These are phyloP conservation scores for Minunthozetes semirufus DNA, from an alignment of 2,888 invertebrate species.

Conservation along the genomic window DNA sequence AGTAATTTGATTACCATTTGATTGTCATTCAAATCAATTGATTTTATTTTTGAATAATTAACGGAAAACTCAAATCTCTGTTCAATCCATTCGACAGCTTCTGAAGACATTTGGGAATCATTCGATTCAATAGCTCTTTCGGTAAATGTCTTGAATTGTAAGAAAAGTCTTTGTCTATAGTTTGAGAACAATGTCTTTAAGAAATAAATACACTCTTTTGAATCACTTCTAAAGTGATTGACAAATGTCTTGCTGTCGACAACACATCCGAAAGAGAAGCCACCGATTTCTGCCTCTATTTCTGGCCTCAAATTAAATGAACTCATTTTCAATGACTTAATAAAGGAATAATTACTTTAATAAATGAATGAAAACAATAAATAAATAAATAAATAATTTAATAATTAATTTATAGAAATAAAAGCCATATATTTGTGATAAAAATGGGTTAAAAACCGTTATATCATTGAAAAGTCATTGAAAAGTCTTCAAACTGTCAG, in stretches of 20 bases:
- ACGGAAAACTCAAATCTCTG: not conserved
- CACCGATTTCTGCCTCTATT: not conserved
- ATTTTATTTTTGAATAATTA: conserved; percentile 11
- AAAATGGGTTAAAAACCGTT: no score
- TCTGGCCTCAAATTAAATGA: not conserved
- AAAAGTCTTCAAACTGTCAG: no score
- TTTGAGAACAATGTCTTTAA: not conserved
- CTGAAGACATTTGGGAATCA: not conserved
- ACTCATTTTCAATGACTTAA: not conserved
- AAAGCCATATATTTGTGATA: no score
- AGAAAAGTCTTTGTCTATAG: not conserved
- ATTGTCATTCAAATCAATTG: not conserved
- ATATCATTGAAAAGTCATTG: no score
- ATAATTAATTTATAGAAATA: no score
- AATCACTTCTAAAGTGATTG: conserved; percentile 6
- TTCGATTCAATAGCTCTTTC: not conserved
- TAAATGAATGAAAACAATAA: no score
- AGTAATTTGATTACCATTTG: not conserved
- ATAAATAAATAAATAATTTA: no score
- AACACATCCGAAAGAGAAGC: not conserved
- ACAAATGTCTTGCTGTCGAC: not conserved
- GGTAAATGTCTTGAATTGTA: not conserved
- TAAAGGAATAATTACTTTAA: no score
- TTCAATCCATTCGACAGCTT: not conserved
- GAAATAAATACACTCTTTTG: not conserved